A percentile compares a stretch with the other conserved stretches of the same genome.
These are phyloP conservation scores for Branchinecta lindahli DNA, from an alignment of 1,140 invertebrate species.

Conservation along the genomic window DNA sequence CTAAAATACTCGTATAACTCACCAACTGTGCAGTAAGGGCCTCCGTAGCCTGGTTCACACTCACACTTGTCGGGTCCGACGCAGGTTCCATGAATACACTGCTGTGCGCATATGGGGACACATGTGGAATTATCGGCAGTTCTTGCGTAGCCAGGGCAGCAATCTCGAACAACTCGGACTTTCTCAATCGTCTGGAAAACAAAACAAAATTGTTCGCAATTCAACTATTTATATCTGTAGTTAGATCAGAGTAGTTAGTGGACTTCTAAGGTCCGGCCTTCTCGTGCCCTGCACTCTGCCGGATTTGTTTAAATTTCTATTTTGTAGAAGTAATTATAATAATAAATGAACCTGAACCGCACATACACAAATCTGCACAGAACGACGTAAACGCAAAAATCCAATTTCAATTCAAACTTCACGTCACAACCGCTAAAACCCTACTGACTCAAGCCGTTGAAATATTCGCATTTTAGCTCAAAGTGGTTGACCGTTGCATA, in stretches of 20 bases:
- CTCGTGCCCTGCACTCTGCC: too few relatives aligned
- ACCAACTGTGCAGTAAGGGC: slow-evolving; percentile 72
- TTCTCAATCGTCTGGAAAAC: slow-evolving; percentile 46
- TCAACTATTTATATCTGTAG: slow-evolving; percentile 7
- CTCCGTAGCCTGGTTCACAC: slow-evolving; percentile 71
- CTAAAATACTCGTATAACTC: slow-evolving; percentile 34
- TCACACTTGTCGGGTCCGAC: slow-evolving; percentile 67
- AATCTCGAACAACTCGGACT: slow-evolving; percentile 56
- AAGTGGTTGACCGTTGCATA: too few relatives aligned
- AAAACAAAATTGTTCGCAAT: slow-evolving; percentile 15
- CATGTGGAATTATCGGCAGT: slow-evolving; percentile 45
- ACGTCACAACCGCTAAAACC: too few relatives aligned
- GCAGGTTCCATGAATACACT: slow-evolving; percentile 69
- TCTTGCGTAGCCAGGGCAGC: slow-evolving; percentile 61
- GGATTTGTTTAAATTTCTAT: too few relatives aligned
- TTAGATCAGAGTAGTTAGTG: slow-evolving; percentile 14
- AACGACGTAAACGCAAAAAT: slow-evolving; percentile 12
- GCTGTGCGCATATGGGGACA: slow-evolving; percentile 56
- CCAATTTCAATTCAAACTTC: not conserved
- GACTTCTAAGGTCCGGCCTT: not conserved
- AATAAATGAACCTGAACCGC: too few relatives aligned
- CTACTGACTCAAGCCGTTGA: too few relatives aligned
- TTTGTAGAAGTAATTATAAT: too few relatives aligned
- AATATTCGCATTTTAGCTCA: too few relatives aligned
- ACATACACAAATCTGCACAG: not conserved